Evolutionary conservation across 2,888 invertebrate species (phyloP).

Genomic region (Hemicrepidius hirtus): DNA sequence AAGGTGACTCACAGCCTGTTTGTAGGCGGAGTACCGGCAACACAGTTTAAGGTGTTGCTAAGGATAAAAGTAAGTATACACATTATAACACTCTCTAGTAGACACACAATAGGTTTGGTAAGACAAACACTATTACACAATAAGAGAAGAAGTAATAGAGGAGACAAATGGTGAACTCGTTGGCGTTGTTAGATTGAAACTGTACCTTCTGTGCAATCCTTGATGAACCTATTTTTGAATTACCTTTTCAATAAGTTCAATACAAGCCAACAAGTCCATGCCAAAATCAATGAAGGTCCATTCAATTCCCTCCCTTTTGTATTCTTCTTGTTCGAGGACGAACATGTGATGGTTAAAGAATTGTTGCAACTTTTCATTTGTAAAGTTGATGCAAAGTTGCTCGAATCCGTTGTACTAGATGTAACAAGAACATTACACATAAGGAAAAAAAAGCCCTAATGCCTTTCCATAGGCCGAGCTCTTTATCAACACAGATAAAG

Average conservation of each 20-base stretch:
- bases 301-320: constrained; percentile 94
- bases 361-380: constrained; percentile 97
- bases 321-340: constrained; percentile 97
- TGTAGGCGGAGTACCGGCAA: constrained; percentile 9
- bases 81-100: not conserved
- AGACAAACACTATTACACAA: not conserved
- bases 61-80: not conserved
- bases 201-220: not conserved
- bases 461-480: constrained; percentile 3
- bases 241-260: constrained; percentile 97
- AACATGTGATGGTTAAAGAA: constrained; percentile 99
- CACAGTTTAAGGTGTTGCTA: constrained; percentile 7
- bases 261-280: constrained; percentile 96
- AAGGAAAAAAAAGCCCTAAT: not conserved
- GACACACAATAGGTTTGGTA: not conserved
- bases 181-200: not conserved
- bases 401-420: constrained; percentile 95
- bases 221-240: constrained; percentile 55
- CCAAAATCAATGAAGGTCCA: constrained; percentile 99
- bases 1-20: not conserved
- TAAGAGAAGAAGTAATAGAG: not conserved
- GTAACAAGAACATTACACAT: constrained; percentile 2
- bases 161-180: not conserved
- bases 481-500: not conserved
- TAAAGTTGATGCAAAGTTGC: constrained; percentile 99